Conservation (phyloP, 2,797 vertebrate species). For the Lutjanus argentimaculatus region DNA sequence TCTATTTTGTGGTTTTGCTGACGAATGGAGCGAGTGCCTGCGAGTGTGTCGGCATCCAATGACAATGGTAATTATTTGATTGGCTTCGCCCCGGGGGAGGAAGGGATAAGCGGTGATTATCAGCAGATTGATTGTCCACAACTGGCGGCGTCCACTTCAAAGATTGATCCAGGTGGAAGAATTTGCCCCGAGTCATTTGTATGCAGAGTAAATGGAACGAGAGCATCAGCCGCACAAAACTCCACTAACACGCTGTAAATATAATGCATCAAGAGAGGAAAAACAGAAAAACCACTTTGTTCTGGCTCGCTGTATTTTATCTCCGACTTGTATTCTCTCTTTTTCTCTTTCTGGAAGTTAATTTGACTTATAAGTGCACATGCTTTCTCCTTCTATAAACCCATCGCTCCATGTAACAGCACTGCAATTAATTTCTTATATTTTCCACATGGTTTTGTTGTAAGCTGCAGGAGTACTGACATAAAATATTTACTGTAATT, state of each 20-base stretch:
- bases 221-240: not conserved
- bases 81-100: constrained; percentile 36
- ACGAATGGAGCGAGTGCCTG: not conserved
- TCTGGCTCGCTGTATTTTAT: constrained; percentile 14
- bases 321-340: not conserved
- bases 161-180: constrained; percentile 42
- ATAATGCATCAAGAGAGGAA: constrained; percentile 1
- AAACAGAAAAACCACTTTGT: not conserved
- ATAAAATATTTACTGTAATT: too few species aligned
- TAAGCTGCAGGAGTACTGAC: too few species aligned
- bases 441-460: not conserved
- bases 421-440: constrained; percentile 2
- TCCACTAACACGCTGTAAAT: not conserved
- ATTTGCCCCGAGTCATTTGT: constrained; percentile 26
- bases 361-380: not conserved
- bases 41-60: constrained; percentile 24
- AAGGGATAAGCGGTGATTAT: constrained; percentile 64
- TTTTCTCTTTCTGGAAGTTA: not conserved
- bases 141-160: constrained; percentile 10
- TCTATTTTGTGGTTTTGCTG: constrained; percentile 34
- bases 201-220: constrained; percentile 23
- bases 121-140: constrained; percentile 54
- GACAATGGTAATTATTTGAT: constrained; percentile 59
- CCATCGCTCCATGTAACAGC: not conserved
- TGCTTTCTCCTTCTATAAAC: not conserved